Evolutionary conservation across 2,888 invertebrate genomes (phyloP).

Genomic region (Brenthis ino): DNA sequence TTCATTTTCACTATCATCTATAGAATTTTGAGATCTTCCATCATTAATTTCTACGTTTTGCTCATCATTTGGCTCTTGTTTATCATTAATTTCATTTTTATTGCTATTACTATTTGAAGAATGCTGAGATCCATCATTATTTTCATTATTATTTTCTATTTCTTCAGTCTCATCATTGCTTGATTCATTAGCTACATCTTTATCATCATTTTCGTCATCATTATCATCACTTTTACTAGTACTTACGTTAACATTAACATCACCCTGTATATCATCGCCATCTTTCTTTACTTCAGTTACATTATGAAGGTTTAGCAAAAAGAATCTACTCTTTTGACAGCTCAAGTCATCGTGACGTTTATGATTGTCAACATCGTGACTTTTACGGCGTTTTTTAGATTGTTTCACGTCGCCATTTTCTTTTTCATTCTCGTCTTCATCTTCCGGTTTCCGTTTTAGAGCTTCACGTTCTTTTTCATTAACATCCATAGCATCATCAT

Average conservation of each 20-base stretch:
- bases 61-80: too few species aligned
- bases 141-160: background rate
- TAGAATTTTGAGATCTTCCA: background rate
- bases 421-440: constrained; percentile 15
- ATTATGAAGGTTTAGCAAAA: background rate
- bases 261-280: background rate
- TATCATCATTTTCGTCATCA: background rate
- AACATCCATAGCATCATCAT: background rate
- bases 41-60: too few species aligned
- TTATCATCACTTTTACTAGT: background rate
- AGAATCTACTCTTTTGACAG: background rate
- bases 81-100: background rate
- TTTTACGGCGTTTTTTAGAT: constrained; percentile 12
- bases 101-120: background rate
- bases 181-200: constrained; percentile 7
- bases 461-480: constrained; percentile 17
- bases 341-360: background rate
- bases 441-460: constrained; percentile 18
- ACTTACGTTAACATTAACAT: background rate
- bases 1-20: too few species aligned
- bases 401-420: constrained; percentile 2
- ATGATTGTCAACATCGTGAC: background rate
- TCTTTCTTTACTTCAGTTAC: too few species aligned
- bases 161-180: background rate
- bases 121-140: background rate